Evolutionary conservation across 2,888 invertebrate species (phyloP).

Genomic region (Pteria penguin): DNA sequence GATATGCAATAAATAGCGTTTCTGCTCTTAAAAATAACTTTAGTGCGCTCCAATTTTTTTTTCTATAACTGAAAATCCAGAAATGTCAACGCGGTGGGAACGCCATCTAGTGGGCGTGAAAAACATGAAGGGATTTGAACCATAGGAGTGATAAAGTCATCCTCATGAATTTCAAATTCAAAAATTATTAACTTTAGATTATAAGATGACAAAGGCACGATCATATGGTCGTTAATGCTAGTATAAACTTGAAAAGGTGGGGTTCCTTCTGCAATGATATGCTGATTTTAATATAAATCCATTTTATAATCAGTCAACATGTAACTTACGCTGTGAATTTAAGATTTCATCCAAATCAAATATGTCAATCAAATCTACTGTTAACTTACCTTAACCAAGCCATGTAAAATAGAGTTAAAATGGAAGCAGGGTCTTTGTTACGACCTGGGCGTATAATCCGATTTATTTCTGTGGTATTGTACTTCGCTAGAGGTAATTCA

Average conservation of each 20-base stretch:
- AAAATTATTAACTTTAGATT: constrained; percentile 10
- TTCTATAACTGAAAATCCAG: too few relatives aligned
- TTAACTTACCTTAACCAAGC: too few relatives aligned
- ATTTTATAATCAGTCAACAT: background rate
- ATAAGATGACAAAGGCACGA: constrained; percentile 15
- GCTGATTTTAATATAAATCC: background rate
- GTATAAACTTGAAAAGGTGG: background rate
- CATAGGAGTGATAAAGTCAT: too few relatives aligned
- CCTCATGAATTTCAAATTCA: background rate
- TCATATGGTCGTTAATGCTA: constrained; percentile 21
- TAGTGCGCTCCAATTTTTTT: background rate
- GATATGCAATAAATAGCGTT: background rate
- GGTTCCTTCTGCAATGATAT: background rate
- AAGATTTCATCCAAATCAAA: background rate
- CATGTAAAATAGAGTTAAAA: too few relatives aligned
- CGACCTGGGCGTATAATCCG: background rate
- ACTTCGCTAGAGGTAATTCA: background rate
- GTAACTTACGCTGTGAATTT: background rate
- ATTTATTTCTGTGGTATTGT: background rate
- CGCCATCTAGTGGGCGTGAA: too few relatives aligned
- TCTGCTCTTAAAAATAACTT: background rate
- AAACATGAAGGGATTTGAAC: too few relatives aligned
- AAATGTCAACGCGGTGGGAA: too few relatives aligned
- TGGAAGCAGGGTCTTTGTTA: too few relatives aligned
- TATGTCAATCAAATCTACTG: background rate